A percentile compares a stretch with the other conserved stretches of the same genome.
These are phyloP conservation scores for Todiramphus saurophagus DNA, from an alignment of 2,113 vertebrate species.

Conservation along the genomic window DNA sequence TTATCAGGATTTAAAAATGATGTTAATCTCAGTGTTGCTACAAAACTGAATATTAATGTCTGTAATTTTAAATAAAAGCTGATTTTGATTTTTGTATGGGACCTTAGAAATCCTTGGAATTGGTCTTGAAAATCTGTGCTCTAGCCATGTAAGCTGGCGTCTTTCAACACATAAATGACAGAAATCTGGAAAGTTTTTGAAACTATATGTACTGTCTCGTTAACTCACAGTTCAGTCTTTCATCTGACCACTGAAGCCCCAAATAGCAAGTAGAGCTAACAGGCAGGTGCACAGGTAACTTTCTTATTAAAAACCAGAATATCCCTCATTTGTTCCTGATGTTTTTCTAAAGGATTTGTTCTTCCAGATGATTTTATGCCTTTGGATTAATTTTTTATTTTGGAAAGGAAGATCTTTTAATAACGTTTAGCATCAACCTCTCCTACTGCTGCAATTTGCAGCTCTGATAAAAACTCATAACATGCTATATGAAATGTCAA, in stretches of 20 bases:
- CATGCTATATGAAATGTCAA: not conserved
- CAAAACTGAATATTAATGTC: constrained; percentile 24
- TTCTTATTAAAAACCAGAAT: not conserved
- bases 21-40: not conserved
- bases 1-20: constrained; percentile 14
- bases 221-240: not conserved
- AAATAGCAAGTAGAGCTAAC: not conserved
- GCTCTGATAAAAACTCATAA: constrained; percentile 23
- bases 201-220: not conserved
- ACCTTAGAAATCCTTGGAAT: not conserved
- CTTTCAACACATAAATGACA: not conserved
- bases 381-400: constrained; percentile 31
- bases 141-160: not conserved
- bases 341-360: constrained; percentile 2
- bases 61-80: constrained; percentile 17
- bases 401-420: constrained; percentile 47
- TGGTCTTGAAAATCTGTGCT: not conserved
- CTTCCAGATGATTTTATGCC: not conserved
- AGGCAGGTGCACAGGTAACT: not conserved
- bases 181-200: constrained; percentile 14
- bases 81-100: constrained; percentile 15
- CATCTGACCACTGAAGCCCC: not conserved
- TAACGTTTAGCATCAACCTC: constrained; percentile 17
- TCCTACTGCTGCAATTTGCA: not conserved
- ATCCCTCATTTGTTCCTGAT: not conserved